Evolutionary conservation across 2,888 invertebrate genomes (phyloP), one percentile per base, ranked within the genome.

Genomic region (Odontothrips loti): DNA sequence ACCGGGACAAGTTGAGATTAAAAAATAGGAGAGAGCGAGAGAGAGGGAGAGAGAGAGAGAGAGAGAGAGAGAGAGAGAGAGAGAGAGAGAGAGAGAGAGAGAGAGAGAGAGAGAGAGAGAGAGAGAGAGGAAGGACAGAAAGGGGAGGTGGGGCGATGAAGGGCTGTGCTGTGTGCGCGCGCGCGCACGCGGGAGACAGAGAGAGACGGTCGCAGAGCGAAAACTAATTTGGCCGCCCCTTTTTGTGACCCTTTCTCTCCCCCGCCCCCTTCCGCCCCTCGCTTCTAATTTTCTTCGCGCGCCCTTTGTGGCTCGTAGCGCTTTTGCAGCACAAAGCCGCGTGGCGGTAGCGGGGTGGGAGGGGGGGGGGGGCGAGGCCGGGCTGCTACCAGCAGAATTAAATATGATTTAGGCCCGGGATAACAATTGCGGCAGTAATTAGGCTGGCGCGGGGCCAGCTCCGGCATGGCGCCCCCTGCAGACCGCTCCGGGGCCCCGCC

Each of bases 191-290:
- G 51, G 20, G 51, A 58, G 58, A 58, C 17, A 58, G 58, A 58
- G 58, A 58, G n/a, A n/a, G 58, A 15, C 58, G 58, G 58, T 58
- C 58, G 58, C 58, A n/a, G n/a, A 75, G 68, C 68, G 68, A 75
- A 75, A 75, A 75, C 68, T 75, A 75, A 75, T 75, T 75, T 75
- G 68, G 68, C 68, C 68, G 68, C 68, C 68, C 68, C 68, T 27
- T 75, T 75, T 75, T 75, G 68, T 75, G 68, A 75, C 68, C 68
- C 68, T 75, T 75, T 75, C 68, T 27, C 68, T 75, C 12, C 27
- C 68, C 68, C 17, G 20, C 58, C 58, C 58, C 17, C 58, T 43
- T 43, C 34, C 17, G 20, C 58, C 58, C 58, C 58, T 15, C 58
- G 58, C 58, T 1, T 75, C 68, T 75, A 75, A 75, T 75, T 75